A percentile compares a stretch with the other conserved stretches of the same genome.
phyloP scores from a whole-genome alignment of 2,888 invertebrate genomes.

The Mactromeris polynyma region DNA sequence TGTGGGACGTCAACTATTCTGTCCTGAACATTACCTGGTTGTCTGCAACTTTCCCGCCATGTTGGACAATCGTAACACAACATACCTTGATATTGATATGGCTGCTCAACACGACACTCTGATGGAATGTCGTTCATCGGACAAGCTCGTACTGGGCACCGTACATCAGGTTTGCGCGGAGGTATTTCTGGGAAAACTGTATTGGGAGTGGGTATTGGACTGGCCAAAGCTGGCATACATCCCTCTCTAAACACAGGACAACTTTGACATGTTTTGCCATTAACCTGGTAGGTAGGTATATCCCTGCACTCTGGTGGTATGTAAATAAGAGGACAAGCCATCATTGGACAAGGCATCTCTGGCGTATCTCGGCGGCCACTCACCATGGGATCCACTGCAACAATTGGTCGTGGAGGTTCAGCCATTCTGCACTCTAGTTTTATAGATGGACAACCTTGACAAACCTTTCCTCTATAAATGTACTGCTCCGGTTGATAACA shows the following conservation, averaged over 20 bases:
- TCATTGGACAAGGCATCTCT: constrained; percentile 45
- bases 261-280: constrained; percentile 35
- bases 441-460: constrained; percentile 55
- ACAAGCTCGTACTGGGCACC: constrained; percentile 56
- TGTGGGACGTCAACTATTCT: neutral
- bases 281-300: constrained; percentile 8
- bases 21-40: neutral
- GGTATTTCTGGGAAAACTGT: constrained; percentile 22
- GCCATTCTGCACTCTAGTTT: constrained; percentile 45
- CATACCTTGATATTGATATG: constrained; percentile 53
- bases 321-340: constrained; percentile 37
- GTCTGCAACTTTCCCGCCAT: constrained; percentile 53
- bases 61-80: constrained; percentile 64
- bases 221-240: constrained; percentile 36
- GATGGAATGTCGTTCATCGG: constrained; percentile 46
- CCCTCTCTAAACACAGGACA: constrained; percentile 50
- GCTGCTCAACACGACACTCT: constrained; percentile 51
- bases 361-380: neutral
- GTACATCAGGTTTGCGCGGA: neutral
- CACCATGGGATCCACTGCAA: constrained; percentile 19
- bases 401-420: constrained; percentile 45
- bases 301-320: constrained; percentile 56
- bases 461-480: constrained; percentile 44
- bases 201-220: neutral
- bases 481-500: constrained; percentile 42